Base-by-base conservation (phyloP, 2,113 vertebrate genomes). In the Cephalopholis sonnerati region DNA sequence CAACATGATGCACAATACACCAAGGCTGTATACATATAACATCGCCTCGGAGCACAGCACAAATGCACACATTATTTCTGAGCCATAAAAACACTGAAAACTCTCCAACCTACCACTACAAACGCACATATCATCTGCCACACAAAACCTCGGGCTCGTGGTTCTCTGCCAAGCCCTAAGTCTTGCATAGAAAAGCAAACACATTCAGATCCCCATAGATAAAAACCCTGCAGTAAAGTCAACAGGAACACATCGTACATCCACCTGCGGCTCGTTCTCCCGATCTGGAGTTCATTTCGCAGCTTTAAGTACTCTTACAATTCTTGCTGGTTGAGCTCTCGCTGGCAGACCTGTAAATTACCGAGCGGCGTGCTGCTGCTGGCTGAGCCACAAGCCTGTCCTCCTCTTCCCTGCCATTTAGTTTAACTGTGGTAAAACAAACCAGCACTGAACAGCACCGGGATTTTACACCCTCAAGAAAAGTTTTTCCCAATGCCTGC, bases 211-310 rank as follows among this genome's bases (percentile, higher is more conserved):
- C 81, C 81, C 75, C 24, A 80, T 20, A 83, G 92, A 79, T 74
- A 83, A 83, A 59, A 74, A 27, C 13, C 79, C 87, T 73, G 72
- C 65, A 82, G 85, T 74, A 77, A 86, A 89, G 83, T 90, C 83
- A 92, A 93, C 77, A 93, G 67, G 59, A 83, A 86, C 57, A 76
- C 77, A 89, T 87, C 83, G 51, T 20, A 54, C 57, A 86, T 81
- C 67, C 79, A 91, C 83, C 48, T 2, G 70, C 63, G 44, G 71
- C 66, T 85, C 59, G 58, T 82, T 87, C 71, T 64, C 57, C 74
- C 12, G 57, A 74, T 82, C 65, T 7, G 74, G 59, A 83, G 64
- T 78, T 79, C 58, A 87, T 88, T 89, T 89, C 88, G 87, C 65
- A 86, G 59, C 80, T 79, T 17, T 73, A 64, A 67, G 81, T 81